A percentile compares a stretch with the other conserved stretches of the same genome.
phyloP scores from a whole-genome alignment of 2,888 invertebrate species.

The Caenorhabditis virilis region DNA sequence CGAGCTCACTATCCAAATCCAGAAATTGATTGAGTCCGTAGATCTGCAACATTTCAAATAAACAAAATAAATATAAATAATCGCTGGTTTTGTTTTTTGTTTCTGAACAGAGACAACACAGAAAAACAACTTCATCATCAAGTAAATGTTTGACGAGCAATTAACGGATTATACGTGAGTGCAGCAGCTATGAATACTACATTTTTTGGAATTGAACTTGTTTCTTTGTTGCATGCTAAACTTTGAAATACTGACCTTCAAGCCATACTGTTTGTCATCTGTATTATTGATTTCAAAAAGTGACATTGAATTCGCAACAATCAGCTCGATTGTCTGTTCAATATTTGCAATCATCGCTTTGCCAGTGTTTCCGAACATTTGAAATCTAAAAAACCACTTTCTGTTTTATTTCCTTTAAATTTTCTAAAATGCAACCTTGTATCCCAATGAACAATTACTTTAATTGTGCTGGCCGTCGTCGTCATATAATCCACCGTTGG shows the following conservation, averaged over 20 bases:
- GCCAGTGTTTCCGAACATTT: no score
- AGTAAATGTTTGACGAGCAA: no score
- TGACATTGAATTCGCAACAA: constrained; percentile 48
- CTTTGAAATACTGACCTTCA: constrained; percentile 49
- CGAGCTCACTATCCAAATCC: constrained; percentile 44
- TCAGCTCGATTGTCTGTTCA: constrained; percentile 43
- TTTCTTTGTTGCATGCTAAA: neutral
- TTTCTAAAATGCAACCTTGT: no score
- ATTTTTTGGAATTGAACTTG: neutral
- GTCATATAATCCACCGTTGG: constrained; percentile 60
- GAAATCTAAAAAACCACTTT: no score
- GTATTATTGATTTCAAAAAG: constrained; percentile 35
- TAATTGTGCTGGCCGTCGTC: constrained; percentile 56
- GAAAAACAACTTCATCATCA: constrained; percentile 3
- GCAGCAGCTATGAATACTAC: neutral
- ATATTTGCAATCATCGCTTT: no score
- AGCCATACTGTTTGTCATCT: constrained; percentile 51
- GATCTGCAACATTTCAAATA: constrained; percentile 45
- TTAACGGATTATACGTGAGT: neutral
- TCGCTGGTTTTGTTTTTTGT: no score
- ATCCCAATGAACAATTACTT: constrained; percentile 56
- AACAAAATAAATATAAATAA: neutral
- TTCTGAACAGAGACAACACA: neutral
- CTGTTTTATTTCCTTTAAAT: no score
- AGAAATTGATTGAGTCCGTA: constrained; percentile 55